Percentiles rank a stretch among this genome's conserved stretches.
These are phyloP conservation scores for Lamprologus speciosus DNA, from an alignment of 2,113 vertebrate genomes.

Conservation along the genomic window DNA sequence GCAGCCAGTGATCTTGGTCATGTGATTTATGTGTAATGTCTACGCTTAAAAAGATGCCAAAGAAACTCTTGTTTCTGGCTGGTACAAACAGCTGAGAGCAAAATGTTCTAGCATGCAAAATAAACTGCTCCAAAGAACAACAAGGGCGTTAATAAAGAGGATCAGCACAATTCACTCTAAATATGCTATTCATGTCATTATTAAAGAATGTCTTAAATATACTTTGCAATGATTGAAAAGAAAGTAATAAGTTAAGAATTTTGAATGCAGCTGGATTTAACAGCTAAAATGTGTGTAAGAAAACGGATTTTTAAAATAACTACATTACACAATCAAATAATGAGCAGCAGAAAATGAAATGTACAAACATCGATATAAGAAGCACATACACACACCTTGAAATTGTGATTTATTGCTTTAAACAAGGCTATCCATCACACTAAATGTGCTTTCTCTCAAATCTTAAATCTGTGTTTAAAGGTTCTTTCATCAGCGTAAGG, in stretches of 20 bases:
- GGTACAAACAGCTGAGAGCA: not conserved
- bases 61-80: not conserved
- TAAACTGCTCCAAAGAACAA: not conserved
- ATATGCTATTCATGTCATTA: not conserved
- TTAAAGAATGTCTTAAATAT: not conserved
- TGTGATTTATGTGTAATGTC: not conserved
- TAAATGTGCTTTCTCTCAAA: conserved; percentile 23
- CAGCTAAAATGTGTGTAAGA: not conserved
- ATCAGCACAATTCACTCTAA: not conserved
- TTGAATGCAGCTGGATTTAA: not conserved
- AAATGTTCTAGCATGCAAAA: not conserved
- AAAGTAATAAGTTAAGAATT: not conserved
- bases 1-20: not conserved
- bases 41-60: not conserved
- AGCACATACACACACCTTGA: not conserved
- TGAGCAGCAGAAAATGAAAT: not conserved
- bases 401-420: conserved; percentile 13
- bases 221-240: not conserved
- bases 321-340: not conserved
- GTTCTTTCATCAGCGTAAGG: conserved; percentile 36
- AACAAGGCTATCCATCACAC: conserved; percentile 22
- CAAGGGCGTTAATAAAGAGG: not conserved
- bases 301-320: not conserved
- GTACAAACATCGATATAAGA: not conserved
- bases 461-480: conserved; percentile 8